These are phyloP conservation scores for Hirtodrosophila alboralis DNA, from an alignment of 2,888 invertebrate genomes.

Conservation along the genomic window DNA sequence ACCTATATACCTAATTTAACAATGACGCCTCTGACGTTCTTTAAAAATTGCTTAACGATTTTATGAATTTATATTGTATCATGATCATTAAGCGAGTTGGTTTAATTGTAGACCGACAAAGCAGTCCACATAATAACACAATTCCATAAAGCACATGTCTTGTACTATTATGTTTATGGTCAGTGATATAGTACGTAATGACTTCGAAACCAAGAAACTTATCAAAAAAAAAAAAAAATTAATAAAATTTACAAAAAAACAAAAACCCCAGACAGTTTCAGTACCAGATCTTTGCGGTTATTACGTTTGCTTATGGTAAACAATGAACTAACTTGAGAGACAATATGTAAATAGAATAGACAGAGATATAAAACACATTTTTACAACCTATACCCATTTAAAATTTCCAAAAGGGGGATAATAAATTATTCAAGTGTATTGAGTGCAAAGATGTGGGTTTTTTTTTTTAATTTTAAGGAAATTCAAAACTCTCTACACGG, in stretches of 20 bases:
- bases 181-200: neutral
- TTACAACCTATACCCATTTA: too few relatives aligned
- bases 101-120: conserved; percentile 31
- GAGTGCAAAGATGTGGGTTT: too few relatives aligned
- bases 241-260: too few relatives aligned
- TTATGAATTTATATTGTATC: conserved; percentile 36
- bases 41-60: neutral
- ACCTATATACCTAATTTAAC: neutral
- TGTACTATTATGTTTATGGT: conserved; percentile 7
- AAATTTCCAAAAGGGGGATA: too few relatives aligned
- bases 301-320: neutral
- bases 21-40: neutral
- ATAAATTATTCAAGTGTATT: too few relatives aligned
- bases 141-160: conserved; percentile 14
- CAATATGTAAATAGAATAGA: neutral
- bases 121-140: neutral
- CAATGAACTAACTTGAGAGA: neutral
- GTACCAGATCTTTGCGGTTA: conserved; percentile 1
- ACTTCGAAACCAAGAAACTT: conserved; percentile 7
- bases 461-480: too few relatives aligned
- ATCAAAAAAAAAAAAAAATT: neutral
- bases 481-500: too few relatives aligned
- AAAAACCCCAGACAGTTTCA: too few relatives aligned
- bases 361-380: too few relatives aligned
- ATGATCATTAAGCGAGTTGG: conserved; percentile 34